phyloP scores from a whole-genome alignment of 2,888 invertebrate species.

The Laothoe populi region DNA sequence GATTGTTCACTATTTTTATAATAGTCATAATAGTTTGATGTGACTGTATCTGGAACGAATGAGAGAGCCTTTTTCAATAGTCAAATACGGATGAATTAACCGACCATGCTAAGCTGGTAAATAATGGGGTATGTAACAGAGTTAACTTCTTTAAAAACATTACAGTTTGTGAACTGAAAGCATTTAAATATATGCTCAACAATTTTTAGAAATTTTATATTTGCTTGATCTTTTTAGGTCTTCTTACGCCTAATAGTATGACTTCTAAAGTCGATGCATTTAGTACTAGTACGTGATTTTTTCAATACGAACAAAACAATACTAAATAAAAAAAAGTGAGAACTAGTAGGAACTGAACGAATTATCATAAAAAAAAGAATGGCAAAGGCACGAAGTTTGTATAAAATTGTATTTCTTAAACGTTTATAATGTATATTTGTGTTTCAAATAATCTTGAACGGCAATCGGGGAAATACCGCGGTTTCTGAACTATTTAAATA shows the following conservation, averaged over 20 bases:
- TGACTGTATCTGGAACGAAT: too few relatives aligned
- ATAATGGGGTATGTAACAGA: too few relatives aligned
- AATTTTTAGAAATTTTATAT: not conserved
- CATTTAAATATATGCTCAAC: constrained; percentile 6
- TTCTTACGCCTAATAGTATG: not conserved
- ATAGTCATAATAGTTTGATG: too few relatives aligned
- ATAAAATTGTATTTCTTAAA: constrained; percentile 11
- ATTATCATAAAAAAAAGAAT: constrained; percentile 17
- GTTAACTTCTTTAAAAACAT: too few relatives aligned
- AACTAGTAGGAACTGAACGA: constrained; percentile 18
- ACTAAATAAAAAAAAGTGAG: not conserved
- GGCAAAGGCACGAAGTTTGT: constrained; percentile 2
- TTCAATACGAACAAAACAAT: too few relatives aligned
- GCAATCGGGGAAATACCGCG: constrained; percentile 5
- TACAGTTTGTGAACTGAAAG: not conserved
- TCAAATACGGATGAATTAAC: too few relatives aligned
- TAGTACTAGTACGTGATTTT: not conserved
- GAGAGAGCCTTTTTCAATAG: too few relatives aligned
- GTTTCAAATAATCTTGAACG: constrained; percentile 17
- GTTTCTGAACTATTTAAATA: constrained; percentile 14
- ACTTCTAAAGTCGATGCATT: constrained; percentile 11
- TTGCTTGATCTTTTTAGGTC: not conserved
- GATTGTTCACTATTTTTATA: too few relatives aligned
- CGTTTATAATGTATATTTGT: constrained; percentile 14
- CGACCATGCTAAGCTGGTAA: too few relatives aligned